phyloP scores from a whole-genome alignment of 1,140 invertebrate genomes.

The Calycopis cecrops region DNA sequence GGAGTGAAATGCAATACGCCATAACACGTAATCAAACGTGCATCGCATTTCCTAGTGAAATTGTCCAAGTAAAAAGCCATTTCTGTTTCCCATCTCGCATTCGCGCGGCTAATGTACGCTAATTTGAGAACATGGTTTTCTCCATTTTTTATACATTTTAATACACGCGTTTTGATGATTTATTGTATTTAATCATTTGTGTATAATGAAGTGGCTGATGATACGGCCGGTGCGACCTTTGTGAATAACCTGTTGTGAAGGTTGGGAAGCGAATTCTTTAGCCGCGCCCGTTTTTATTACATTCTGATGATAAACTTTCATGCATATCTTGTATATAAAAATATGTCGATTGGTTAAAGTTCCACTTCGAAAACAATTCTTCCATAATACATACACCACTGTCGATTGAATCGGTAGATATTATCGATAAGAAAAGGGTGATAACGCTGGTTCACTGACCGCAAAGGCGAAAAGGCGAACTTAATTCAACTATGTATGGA shows the following conservation, averaged over 20 bases:
- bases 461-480: too few relatives aligned
- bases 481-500: too few relatives aligned
- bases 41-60: conserved; percentile 17
- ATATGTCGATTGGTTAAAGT: too few relatives aligned
- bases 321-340: too few relatives aligned
- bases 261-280: conserved; percentile 9
- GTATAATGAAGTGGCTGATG: background rate
- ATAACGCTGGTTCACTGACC: too few relatives aligned
- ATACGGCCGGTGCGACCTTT: conserved; percentile 2
- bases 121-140: background rate
- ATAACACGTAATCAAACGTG: conserved; percentile 13
- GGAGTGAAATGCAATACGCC: conserved; percentile 14
- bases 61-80: conserved; percentile 11
- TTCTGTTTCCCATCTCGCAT: conserved; percentile 12
- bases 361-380: too few relatives aligned
- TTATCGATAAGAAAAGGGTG: too few relatives aligned
- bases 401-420: too few relatives aligned
- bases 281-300: conserved; percentile 1
- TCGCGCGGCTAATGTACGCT: background rate
- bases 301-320: too few relatives aligned
- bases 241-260: conserved; percentile 6
- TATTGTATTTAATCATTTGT: too few relatives aligned
- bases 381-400: too few relatives aligned
- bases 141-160: background rate
- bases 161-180: too few relatives aligned